Conservation (phyloP, 2,113 vertebrate species). For the Hippocampus abdominalis region DNA sequence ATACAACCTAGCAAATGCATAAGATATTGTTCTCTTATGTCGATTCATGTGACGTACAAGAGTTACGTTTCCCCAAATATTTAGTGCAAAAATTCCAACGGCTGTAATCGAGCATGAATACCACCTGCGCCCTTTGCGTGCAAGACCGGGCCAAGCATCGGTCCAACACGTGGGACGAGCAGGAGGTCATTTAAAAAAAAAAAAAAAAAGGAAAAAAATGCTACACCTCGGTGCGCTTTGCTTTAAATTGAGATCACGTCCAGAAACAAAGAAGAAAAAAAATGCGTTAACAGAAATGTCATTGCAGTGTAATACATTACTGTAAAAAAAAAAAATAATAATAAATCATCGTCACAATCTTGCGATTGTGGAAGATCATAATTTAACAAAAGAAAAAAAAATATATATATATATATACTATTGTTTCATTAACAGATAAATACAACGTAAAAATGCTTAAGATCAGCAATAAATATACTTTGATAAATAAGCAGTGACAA, state of each 20-base stretch:
- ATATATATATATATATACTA: conserved; percentile 79
- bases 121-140: neutral
- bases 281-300: conserved; percentile 77
- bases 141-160: neutral
- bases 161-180: conserved; percentile 62
- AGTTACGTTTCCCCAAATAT: neutral
- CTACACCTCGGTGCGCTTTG: conserved; percentile 59
- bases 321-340: conserved; percentile 74
- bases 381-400: conserved; percentile 85
- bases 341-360: conserved; percentile 79
- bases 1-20: neutral
- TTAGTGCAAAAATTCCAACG: conserved; percentile 6
- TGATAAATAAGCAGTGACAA: conserved; percentile 95
- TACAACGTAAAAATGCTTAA: conserved; percentile 87
- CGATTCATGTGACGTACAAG: neutral
- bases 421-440: conserved; percentile 92
- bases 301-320: conserved; percentile 89
- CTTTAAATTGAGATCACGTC: conserved; percentile 88
- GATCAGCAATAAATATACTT: conserved; percentile 95
- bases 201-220: conserved; percentile 84
- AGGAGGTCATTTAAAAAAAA: no score
- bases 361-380: conserved; percentile 90
- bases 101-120: neutral
- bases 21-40: neutral
- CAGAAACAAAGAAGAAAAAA: conserved; percentile 69